A percentile compares a stretch with the other conserved stretches of the same genome.
Evolutionary conservation across 2,888 invertebrate species (phyloP).

Genomic region (Hololepta plana): DNA sequence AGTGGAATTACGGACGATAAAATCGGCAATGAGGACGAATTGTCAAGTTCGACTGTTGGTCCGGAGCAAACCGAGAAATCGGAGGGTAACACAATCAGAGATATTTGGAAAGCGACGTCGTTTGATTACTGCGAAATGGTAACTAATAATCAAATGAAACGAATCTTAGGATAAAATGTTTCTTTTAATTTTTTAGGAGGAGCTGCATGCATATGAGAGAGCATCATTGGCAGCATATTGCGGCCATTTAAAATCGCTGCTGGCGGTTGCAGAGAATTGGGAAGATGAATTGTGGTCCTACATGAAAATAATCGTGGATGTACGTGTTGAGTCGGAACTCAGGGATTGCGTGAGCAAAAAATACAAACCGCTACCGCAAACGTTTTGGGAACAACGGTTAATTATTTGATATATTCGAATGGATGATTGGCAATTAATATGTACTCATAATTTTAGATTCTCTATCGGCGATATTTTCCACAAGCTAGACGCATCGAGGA

Average conservation of each 20-base stretch:
- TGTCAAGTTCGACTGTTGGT: too few species aligned
- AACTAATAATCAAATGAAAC: constrained; percentile 5
- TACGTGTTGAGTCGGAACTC: constrained; percentile 65
- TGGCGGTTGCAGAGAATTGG: constrained; percentile 68
- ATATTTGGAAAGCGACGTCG: constrained; percentile 60
- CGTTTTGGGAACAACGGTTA: constrained; percentile 42
- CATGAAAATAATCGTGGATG: constrained; percentile 63
- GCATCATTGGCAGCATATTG: constrained; percentile 65
- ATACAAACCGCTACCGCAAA: constrained; percentile 40
- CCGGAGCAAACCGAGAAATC: constrained; percentile 28
- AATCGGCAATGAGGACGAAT: too few species aligned
- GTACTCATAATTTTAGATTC: constrained; percentile 30
- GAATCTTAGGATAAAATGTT: background rate
- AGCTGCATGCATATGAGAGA: constrained; percentile 36
- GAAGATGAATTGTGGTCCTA: constrained; percentile 84
- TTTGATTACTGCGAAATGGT: constrained; percentile 31
- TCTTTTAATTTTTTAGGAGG: constrained; percentile 23
- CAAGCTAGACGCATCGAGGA: constrained; percentile 42
- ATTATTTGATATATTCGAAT: background rate
- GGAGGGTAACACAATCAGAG: constrained; percentile 69
- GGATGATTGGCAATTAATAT: constrained; percentile 1
- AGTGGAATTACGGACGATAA: too few species aligned
- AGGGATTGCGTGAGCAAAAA: constrained; percentile 36
- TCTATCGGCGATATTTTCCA: constrained; percentile 49
- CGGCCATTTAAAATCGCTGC: constrained; percentile 62